Evolutionary conservation across 2,888 invertebrate species (phyloP).

Genomic region (Philopedon plagiatum): DNA sequence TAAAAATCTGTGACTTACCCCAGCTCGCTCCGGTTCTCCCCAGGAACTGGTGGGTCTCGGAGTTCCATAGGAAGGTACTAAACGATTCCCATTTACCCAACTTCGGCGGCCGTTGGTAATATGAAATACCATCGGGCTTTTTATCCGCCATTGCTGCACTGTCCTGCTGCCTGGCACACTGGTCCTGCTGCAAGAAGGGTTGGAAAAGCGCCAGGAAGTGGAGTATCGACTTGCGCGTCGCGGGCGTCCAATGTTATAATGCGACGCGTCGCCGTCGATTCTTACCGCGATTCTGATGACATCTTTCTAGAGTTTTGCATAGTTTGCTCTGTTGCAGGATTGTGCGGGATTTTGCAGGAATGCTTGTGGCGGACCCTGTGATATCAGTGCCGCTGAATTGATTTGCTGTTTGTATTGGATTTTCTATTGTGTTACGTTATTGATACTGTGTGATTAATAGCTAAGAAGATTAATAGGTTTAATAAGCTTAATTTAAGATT

Average conservation of each 20-base stretch:
- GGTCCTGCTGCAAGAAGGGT: slow-evolving; percentile 47
- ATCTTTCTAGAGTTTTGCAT: neutral
- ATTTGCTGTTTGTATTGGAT: neutral
- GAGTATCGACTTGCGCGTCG: slow-evolving; percentile 44
- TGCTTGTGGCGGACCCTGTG: neutral
- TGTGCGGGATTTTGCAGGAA: neutral
- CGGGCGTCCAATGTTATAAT: neutral
- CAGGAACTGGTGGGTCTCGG: slow-evolving; percentile 91
- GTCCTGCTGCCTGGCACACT: slow-evolving; percentile 37
- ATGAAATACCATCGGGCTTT: slow-evolving; percentile 74
- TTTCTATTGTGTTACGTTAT: neutral
- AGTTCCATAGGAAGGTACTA: slow-evolving; percentile 90
- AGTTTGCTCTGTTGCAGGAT: neutral
- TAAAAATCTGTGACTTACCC: slow-evolving; percentile 82
- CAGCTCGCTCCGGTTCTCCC: slow-evolving; percentile 94
- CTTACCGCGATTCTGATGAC: slow-evolving; percentile 12
- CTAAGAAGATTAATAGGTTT: neutral
- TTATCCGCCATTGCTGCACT: slow-evolving; percentile 76
- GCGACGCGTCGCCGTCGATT: slow-evolving; percentile 35
- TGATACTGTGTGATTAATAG: neutral
- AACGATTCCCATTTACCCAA: slow-evolving; percentile 90
- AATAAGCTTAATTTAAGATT: neutral
- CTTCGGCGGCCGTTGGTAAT: slow-evolving; percentile 85
- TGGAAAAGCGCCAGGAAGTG: slow-evolving; percentile 41
- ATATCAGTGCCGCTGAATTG: slow-evolving; percentile 1